Evolutionary conservation across 2,888 invertebrate genomes (phyloP).

Genomic region (Proisotoma minuta): DNA sequence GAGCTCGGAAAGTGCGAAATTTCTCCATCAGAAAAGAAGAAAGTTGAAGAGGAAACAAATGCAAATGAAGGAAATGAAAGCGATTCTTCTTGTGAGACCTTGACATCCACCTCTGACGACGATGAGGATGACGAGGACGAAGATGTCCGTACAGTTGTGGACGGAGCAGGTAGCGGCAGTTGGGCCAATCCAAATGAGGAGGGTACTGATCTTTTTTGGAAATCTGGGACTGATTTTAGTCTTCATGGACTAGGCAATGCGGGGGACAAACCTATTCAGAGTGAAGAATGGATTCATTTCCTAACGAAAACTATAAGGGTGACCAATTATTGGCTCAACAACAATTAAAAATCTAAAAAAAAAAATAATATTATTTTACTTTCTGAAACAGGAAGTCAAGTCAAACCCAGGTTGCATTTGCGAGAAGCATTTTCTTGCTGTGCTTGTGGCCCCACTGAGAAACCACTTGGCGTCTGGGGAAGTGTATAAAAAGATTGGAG

Average conservation of each 20-base stretch:
- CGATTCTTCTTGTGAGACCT: conserved; percentile 36
- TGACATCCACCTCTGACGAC: conserved; percentile 38
- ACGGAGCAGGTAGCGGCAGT: not conserved
- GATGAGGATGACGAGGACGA: conserved; percentile 30
- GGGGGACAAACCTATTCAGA: conserved; percentile 62
- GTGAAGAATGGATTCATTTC: conserved; percentile 83
- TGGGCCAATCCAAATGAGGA: conserved; percentile 4
- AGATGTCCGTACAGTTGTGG: conserved; percentile 14
- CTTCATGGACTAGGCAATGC: conserved; percentile 46
- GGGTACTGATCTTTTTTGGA: conserved; percentile 18
- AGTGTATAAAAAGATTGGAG: conserved; percentile 62
- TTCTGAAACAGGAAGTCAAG: conserved; percentile 36
- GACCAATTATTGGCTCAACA: conserved; percentile 33
- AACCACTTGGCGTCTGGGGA: conserved; percentile 61
- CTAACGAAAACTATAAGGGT: conserved; percentile 75
- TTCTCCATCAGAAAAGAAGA: not conserved
- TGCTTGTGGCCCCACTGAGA: conserved; percentile 62
- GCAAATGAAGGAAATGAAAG: conserved; percentile 14
- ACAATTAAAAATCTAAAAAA: not conserved
- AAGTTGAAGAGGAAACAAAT: not conserved
- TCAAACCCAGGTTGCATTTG: conserved; percentile 40
- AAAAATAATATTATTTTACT: conserved; percentile 1
- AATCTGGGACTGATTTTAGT: conserved; percentile 41
- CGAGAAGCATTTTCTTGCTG: conserved; percentile 54
- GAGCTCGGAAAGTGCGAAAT: not conserved